phyloP scores from a whole-genome alignment of 2,888 invertebrate genomes.

The Allygus modestus region DNA sequence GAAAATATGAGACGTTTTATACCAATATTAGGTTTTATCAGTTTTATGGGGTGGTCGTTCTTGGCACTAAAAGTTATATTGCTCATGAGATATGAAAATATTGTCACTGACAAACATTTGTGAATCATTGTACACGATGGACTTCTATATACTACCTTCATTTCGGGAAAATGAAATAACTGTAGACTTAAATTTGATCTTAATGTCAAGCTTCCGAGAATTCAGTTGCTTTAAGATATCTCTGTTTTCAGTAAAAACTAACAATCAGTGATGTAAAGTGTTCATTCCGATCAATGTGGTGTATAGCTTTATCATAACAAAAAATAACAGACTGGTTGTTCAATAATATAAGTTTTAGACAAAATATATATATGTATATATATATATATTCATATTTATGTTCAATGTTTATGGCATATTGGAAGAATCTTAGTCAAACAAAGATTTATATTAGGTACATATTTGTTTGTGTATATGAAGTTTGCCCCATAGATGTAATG shows the following conservation, averaged over 20 bases:
- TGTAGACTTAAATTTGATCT: neutral
- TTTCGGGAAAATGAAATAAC: neutral
- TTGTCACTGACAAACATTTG: neutral
- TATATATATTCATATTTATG: constrained; percentile 5
- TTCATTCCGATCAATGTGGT: constrained; percentile 23
- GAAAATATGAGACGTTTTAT: too few relatives aligned
- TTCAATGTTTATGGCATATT: neutral
- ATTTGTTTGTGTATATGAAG: constrained; percentile 5
- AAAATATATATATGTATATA: too few relatives aligned
- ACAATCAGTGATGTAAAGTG: constrained; percentile 5
- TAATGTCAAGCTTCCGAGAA: neutral
- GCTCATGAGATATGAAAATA: too few relatives aligned
- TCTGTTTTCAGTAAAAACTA: neutral
- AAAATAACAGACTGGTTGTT: constrained; percentile 16
- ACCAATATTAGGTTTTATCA: too few relatives aligned
- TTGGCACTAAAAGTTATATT: too few relatives aligned
- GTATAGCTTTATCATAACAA: constrained; percentile 19
- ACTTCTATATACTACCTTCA: neutral
- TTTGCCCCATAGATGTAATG: neutral
- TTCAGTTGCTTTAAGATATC: neutral
- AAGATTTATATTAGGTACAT: neutral
- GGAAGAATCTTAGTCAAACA: neutral
- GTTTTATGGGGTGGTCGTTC: too few relatives aligned
- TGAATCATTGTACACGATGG: neutral
- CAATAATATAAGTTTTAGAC: constrained; percentile 1